Conservation (phyloP, 2,113 vertebrate species). For the Lates calcarifer region DNA sequence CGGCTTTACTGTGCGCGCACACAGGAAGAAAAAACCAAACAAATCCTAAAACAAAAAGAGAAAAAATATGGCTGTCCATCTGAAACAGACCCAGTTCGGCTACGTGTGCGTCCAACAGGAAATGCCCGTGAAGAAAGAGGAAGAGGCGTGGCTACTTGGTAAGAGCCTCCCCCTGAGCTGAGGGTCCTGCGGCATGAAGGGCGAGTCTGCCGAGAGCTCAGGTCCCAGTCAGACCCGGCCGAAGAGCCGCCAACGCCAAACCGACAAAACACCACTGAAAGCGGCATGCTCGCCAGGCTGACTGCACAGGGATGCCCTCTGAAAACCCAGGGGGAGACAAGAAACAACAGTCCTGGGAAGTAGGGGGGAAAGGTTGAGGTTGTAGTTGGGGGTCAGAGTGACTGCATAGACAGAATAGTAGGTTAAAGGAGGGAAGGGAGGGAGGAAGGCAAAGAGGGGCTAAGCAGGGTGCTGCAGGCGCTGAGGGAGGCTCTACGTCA, state of each 20-base stretch:
- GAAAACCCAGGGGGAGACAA: slow-evolving; percentile 58
- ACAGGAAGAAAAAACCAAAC: slow-evolving; percentile 53
- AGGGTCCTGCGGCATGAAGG: slow-evolving; percentile 53
- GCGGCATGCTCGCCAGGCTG: slow-evolving; percentile 33
- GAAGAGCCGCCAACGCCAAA: background rate
- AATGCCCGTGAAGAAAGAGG: slow-evolving; percentile 81
- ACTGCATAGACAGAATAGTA: slow-evolving; percentile 83
- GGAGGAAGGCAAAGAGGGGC: slow-evolving; percentile 52
- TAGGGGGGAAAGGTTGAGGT: slow-evolving; percentile 61
- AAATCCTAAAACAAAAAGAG: slow-evolving; percentile 49
- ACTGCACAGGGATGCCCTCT: slow-evolving; percentile 43
- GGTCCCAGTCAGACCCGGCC: slow-evolving; percentile 41
- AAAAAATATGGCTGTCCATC: slow-evolving; percentile 76
- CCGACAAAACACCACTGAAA: slow-evolving; percentile 14
- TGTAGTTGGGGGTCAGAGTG: slow-evolving; percentile 73
- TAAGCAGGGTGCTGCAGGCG: slow-evolving; percentile 75
- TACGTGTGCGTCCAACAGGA: slow-evolving; percentile 77
- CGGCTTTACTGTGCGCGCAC: slow-evolving; percentile 66
- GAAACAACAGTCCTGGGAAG: slow-evolving; percentile 69
- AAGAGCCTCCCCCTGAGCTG: slow-evolving; percentile 68
- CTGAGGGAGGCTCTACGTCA: slow-evolving; percentile 70
- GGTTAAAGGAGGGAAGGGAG: slow-evolving; percentile 38
- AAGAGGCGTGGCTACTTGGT: slow-evolving; percentile 81
- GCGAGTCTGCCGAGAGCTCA: slow-evolving; percentile 37
- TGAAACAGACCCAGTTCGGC: slow-evolving; percentile 71